Evolutionary conservation across 2,113 vertebrate genomes (phyloP).

Genomic region (Oryzias celebensis): DNA sequence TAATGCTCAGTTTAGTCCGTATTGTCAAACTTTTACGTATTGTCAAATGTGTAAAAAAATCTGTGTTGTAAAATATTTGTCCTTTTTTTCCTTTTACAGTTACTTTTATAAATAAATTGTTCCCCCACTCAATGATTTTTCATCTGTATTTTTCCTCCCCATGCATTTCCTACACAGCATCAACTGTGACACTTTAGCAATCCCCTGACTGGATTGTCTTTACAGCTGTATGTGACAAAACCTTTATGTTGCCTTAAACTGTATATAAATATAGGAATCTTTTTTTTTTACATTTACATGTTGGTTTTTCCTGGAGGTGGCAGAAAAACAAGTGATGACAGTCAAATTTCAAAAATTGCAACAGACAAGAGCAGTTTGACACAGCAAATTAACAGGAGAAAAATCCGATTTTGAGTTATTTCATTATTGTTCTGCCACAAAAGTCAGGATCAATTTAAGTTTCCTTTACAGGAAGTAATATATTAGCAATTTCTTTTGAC

Average conservation of each 20-base stretch:
- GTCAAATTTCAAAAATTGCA: conserved; percentile 46
- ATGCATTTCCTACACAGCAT: conserved; percentile 59
- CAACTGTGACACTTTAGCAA: conserved; percentile 50
- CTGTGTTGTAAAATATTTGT: background rate
- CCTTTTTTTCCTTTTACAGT: conserved; percentile 37
- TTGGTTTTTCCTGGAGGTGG: conserved; percentile 44
- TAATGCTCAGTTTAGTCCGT: no score
- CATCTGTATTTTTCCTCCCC: conserved; percentile 14
- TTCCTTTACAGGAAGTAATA: conserved; percentile 17
- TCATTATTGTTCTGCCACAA: conserved; percentile 37
- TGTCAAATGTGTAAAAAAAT: no score
- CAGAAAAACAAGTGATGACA: conserved; percentile 46
- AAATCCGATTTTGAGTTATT: conserved; percentile 33
- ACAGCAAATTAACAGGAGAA: conserved; percentile 23
- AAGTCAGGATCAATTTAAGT: conserved; percentile 58
- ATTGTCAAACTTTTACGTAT: no score
- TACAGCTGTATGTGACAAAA: conserved; percentile 51
- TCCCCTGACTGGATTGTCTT: conserved; percentile 63
- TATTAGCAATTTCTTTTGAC: background rate
- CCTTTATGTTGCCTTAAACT: conserved; percentile 56
- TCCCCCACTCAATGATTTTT: conserved; percentile 26
- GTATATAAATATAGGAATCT: conserved; percentile 69
- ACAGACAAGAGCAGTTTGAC: conserved; percentile 39
- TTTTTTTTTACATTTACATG: conserved; percentile 55
- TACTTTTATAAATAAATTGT: conserved; percentile 60